Base-by-base conservation (phyloP, 2,888 invertebrate species). In the Polyommatus icarus region DNA sequence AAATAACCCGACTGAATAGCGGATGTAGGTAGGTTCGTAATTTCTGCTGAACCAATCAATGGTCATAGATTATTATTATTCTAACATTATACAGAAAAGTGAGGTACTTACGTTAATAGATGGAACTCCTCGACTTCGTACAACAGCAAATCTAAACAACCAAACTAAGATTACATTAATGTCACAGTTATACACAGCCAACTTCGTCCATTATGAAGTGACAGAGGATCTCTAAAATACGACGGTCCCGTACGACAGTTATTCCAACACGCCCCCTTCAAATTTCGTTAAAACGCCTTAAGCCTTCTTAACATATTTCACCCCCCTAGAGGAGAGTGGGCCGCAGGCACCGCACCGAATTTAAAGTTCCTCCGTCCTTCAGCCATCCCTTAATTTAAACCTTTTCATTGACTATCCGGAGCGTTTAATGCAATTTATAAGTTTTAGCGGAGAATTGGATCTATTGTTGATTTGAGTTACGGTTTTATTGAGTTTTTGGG, bases 251-350 rank as follows among this genome's bases (percentile, higher is more conserved):
- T 40, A 36, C 36, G 36, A 61, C 57, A 76, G 76, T 61, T 76
- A 76, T 59, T 76, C 76, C 20, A 36, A 59, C 40, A 76, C 76
- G 59, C 36, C 76, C 40, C 57, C 61, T 73, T 12, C 59, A 40
- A 77, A 75, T 73, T 77, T 59, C 73, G 61, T 59, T 77, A 24
- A 77, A 59, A 77, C 57, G 77, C 77, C 77, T 73, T 73, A 36
- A 77, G 54, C 67, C 76, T 71, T 76, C 78, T 76, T 76, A 78
- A 78, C 67, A 76, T 76, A 75, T 75, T 76, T 75, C 76, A 67
- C 76, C 50, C 36, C 59, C 75, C 24, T 6, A 8, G 50, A 6
- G 18, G 46, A 6, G 15, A 46, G 50, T 12, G 46, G 20, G 76
- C 61, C 61, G 36, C 67, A 57, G 67, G 54, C 71, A 57, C 77